A percentile compares a stretch with the other conserved stretches of the same genome.
Evolutionary conservation across 2,797 vertebrate genomes (phyloP).

Genomic region (Urosaurus nigricauda): DNA sequence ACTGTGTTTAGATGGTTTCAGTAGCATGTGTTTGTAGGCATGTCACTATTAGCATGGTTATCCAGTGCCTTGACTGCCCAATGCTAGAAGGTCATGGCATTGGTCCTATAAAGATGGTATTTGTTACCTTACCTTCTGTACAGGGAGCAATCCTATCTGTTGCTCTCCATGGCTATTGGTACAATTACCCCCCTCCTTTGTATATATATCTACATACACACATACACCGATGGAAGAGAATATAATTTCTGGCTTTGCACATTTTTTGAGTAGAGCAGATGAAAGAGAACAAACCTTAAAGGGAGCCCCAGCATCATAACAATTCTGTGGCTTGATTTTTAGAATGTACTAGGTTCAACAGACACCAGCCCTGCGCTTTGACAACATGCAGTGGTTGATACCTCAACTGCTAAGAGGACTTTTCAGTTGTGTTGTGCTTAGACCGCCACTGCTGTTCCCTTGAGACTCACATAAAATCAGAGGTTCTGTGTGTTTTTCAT

Average conservation of each 20-base stretch:
- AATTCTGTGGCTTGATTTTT: not conserved
- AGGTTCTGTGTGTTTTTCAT: not conserved
- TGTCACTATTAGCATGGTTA: rapidly evolving
- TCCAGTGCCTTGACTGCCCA: rapidly evolving
- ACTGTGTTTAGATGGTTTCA: not conserved
- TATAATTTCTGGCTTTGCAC: not conserved
- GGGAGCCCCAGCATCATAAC: not conserved
- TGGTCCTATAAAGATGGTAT: rapidly evolving
- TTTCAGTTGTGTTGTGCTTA: not conserved
- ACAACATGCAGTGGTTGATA: not conserved
- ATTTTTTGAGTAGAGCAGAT: not conserved
- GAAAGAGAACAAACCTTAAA: not conserved
- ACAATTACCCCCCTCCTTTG: not conserved
- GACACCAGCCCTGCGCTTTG: not conserved
- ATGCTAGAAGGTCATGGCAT: not conserved
- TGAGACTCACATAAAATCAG: not conserved
- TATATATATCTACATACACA: not conserved
- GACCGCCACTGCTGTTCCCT: not conserved
- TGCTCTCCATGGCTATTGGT: rapidly evolving
- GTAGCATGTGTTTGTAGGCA: not conserved
- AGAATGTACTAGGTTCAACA: not conserved
- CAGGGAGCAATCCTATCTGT: rapidly evolving
- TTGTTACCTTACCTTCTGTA: rapidly evolving
- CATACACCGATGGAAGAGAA: rapidly evolving
- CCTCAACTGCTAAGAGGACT: not conserved